These are phyloP conservation scores for Gonatopus flavifemur DNA, from an alignment of 1,140 invertebrate genomes.

Conservation along the genomic window DNA sequence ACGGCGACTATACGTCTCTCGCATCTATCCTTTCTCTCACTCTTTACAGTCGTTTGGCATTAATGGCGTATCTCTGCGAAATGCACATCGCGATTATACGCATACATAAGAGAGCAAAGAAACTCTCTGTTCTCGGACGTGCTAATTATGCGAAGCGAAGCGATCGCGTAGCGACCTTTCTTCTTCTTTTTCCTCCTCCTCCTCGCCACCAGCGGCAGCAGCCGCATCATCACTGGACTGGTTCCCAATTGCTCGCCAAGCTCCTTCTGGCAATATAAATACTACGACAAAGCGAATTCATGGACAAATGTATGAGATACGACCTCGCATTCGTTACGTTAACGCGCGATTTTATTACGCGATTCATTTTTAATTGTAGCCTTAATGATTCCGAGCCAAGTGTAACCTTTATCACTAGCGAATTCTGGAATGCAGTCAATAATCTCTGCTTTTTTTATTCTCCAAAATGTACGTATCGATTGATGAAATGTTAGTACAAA, in stretches of 20 bases:
- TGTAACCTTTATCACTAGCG: no score
- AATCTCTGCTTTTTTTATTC: no score
- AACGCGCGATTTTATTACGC: conserved; percentile 54
- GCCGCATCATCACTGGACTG: conserved; percentile 45
- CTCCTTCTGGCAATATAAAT: conserved; percentile 55
- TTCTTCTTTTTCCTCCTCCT: no score
- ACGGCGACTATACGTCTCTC: conserved; percentile 10
- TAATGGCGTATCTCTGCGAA: conserved; percentile 20
- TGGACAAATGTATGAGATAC: conserved; percentile 39
- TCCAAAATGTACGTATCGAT: no score
- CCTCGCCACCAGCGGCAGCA: no score
- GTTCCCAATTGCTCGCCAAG: conserved; percentile 51
- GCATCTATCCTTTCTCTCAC: no score
- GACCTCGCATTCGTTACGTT: conserved; percentile 49
- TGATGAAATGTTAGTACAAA: no score
- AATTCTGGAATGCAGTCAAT: no score
- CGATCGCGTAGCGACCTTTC: no score
- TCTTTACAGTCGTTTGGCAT: conserved; percentile 21
- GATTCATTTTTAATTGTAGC: conserved; percentile 52
- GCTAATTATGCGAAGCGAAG: conserved; percentile 49
- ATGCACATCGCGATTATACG: conserved; percentile 9
- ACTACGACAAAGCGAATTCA: conserved; percentile 26
- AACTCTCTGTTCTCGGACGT: conserved; percentile 30
- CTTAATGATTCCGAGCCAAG: conserved; percentile 48
- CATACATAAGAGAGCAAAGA: conserved; percentile 38